phyloP scores from a whole-genome alignment of 2,888 invertebrate genomes.

The Polymixis flavicincta region DNA sequence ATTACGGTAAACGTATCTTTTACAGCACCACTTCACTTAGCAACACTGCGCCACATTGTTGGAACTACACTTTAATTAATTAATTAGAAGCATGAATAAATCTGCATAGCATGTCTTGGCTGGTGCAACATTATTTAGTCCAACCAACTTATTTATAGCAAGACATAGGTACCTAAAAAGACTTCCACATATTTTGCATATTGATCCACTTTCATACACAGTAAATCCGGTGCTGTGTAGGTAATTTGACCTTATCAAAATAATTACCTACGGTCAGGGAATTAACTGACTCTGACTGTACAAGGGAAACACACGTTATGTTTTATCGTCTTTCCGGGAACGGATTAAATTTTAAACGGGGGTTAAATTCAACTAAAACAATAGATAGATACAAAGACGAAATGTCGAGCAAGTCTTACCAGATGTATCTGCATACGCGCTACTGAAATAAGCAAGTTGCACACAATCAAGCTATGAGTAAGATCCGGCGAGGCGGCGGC shows the following conservation, averaged over 20 bases:
- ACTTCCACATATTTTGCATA: slow-evolving; percentile 19
- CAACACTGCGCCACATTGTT: slow-evolving; percentile 5
- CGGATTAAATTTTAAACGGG: slow-evolving; percentile 56
- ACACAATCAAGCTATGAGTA: neutral
- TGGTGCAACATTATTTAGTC: slow-evolving; percentile 15
- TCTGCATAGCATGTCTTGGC: slow-evolving; percentile 15
- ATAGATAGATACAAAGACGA: neutral
- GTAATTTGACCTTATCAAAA: slow-evolving; percentile 62
- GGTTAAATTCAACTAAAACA: slow-evolving; percentile 36
- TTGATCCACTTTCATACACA: slow-evolving; percentile 16
- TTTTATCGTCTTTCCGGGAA: slow-evolving; percentile 62
- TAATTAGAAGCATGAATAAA: slow-evolving; percentile 28
- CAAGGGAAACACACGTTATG: slow-evolving; percentile 61
- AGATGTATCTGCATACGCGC: neutral
- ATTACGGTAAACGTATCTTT: neutral
- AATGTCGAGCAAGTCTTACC: slow-evolving; percentile 8
- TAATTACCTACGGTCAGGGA: slow-evolving; percentile 64
- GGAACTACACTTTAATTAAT: slow-evolving; percentile 18
- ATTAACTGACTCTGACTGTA: slow-evolving; percentile 70
- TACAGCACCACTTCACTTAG: neutral
- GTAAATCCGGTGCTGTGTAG: slow-evolving; percentile 15
- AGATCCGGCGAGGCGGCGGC: too few relatives aligned
- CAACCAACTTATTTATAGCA: slow-evolving; percentile 1
- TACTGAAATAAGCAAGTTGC: neutral
- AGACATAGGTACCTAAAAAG: slow-evolving; percentile 6